Percentiles rank a stretch among this genome's conserved stretches.
phyloP scores from a whole-genome alignment of 2,888 invertebrate species.

The Boloria euphrosyne region DNA sequence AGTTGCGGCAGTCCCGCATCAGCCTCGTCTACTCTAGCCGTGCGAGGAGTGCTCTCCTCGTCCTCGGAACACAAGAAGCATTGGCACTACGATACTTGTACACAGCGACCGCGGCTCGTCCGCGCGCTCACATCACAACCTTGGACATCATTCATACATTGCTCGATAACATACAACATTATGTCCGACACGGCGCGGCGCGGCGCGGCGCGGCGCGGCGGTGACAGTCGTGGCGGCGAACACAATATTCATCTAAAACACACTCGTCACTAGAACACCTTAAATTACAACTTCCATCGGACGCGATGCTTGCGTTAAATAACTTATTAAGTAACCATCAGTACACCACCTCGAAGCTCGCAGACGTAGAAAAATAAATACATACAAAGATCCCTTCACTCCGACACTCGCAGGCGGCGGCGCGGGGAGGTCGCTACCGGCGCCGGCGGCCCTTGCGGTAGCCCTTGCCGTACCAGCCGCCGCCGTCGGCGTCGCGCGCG shows the following conservation, averaged over 20 bases:
- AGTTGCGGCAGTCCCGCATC: conserved; percentile 15
- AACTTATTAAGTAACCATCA: no score
- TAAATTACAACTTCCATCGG: no score
- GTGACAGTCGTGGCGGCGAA: neutral
- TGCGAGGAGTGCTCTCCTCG: neutral
- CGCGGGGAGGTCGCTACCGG: conserved; percentile 58
- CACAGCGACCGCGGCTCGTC: no score
- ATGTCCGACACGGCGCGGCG: conserved; percentile 7
- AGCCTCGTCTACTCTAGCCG: conserved; percentile 7
- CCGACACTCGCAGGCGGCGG: neutral
- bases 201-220: no score
- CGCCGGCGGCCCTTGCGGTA: conserved; percentile 87
- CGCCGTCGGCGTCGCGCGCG: conserved; percentile 48
- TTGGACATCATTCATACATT: neutral
- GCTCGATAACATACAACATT: conserved; percentile 13
- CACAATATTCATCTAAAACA: no score
- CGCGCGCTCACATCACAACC: conserved; percentile 5
- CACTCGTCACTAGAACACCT: no score
- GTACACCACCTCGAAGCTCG: no score
- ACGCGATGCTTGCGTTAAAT: no score
- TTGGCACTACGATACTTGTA: neutral
- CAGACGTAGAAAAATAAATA: no score
- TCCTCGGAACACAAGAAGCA: neutral
- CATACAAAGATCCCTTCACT: neutral
- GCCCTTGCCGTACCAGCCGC: conserved; percentile 94